Conservation (phyloP, 2,797 vertebrate genomes). For the Crenuchus spilurus region DNA sequence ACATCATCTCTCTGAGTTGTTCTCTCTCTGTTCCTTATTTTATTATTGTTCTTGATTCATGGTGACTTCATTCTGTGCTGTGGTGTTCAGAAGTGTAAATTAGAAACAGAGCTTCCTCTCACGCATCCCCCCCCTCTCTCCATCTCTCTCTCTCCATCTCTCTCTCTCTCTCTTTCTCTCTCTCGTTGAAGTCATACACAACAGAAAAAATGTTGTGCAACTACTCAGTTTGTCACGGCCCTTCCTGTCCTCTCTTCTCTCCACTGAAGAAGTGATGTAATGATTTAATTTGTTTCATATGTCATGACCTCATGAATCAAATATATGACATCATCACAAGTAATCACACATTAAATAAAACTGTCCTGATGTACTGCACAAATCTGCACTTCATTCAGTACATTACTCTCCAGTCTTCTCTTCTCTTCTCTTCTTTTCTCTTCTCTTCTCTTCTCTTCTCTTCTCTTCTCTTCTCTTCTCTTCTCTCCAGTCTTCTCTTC, state of each 20-base stretch:
- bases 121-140: constrained; percentile 50
- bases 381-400: too few species aligned
- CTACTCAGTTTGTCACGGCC: neutral
- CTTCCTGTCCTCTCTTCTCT: neutral
- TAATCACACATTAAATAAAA: too few species aligned
- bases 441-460: too few species aligned
- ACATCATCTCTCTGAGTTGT: constrained; percentile 2
- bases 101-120: constrained; percentile 76
- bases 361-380: too few species aligned
- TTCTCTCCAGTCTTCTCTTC: too few species aligned
- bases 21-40: constrained; percentile 46
- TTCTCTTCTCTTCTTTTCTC: too few species aligned
- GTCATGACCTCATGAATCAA: too few species aligned
- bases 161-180: neutral
- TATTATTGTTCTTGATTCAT: constrained; percentile 69
- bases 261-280: neutral
- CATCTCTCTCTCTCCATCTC: constrained; percentile 20
- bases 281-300: neutral
- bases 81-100: constrained; percentile 81
- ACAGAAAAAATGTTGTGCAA: constrained; percentile 23
- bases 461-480: too few species aligned
- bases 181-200: constrained; percentile 18
- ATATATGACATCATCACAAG: too few species aligned
- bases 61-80: constrained; percentile 77
- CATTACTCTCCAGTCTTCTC: too few species aligned